Percentiles rank a stretch among this genome's conserved stretches.
These are phyloP conservation scores for Apeltes quadracus DNA, from an alignment of 2,113 vertebrate species.

Conservation along the genomic window DNA sequence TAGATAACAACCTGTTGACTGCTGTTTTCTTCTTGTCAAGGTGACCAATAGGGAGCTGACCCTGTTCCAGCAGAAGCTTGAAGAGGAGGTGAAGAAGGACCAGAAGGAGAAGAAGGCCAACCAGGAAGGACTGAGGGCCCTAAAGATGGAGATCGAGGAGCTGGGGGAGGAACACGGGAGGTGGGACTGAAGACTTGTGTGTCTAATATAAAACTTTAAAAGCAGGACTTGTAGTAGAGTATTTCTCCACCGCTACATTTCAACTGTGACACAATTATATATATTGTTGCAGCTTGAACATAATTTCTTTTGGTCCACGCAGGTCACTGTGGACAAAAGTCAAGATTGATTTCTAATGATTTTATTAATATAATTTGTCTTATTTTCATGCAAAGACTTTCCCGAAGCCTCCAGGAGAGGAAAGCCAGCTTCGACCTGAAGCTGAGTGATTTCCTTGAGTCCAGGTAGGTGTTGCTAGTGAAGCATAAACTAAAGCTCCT, in stretches of 20 bases:
- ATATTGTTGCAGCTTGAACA: background rate
- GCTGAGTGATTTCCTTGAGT: slow-evolving; percentile 75
- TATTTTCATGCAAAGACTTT: slow-evolving; percentile 55
- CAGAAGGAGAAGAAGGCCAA: slow-evolving; percentile 90
- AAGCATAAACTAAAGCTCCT: rapidly evolving
- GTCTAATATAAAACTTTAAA: background rate
- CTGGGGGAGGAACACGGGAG: slow-evolving; percentile 73
- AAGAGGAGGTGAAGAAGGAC: slow-evolving; percentile 86
- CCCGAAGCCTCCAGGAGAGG: slow-evolving; percentile 74
- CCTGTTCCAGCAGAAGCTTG: slow-evolving; percentile 86
- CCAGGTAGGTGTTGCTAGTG: slow-evolving; percentile 75
- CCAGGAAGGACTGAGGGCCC: slow-evolving; percentile 82
- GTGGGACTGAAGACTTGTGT: slow-evolving; percentile 68
- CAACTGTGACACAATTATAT: background rate
- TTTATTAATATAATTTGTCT: background rate
- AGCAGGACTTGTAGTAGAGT: no score
- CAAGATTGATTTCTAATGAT: background rate
- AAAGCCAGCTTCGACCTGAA: slow-evolving; percentile 70
- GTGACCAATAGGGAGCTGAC: slow-evolving; percentile 86
- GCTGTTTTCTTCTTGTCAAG: slow-evolving; percentile 64
- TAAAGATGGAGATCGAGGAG: slow-evolving; percentile 82
- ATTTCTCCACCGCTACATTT: no score
- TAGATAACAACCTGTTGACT: background rate
- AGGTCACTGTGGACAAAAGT: background rate
- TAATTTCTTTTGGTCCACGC: background rate